phyloP scores from a whole-genome alignment of 2,113 vertebrate genomes.

The Planiliza haematocheilus region DNA sequence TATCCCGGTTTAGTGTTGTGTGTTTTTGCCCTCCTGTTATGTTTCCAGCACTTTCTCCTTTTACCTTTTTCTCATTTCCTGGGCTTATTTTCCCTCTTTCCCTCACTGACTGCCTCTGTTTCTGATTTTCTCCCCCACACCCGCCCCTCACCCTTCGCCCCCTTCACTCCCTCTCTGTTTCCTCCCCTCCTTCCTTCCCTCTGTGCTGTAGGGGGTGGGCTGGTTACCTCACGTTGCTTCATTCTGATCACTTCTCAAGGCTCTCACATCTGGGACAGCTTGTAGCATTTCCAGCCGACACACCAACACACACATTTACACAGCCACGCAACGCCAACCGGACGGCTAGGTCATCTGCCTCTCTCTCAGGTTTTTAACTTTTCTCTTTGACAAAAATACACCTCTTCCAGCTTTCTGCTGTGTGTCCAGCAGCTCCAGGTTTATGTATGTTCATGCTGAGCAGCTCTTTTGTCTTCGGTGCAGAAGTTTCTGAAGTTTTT shows the following conservation, averaged over 20 bases:
- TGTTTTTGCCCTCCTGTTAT: neutral
- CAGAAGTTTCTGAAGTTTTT: conserved; percentile 23
- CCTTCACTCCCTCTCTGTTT: conserved; percentile 43
- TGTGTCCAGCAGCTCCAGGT: conserved; percentile 21
- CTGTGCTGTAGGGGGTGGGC: conserved; percentile 63
- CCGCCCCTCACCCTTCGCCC: conserved; percentile 29
- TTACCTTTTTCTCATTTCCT: conserved; percentile 65
- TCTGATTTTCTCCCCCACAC: conserved; percentile 58
- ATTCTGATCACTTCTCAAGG: conserved; percentile 68
- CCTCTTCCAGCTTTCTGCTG: conserved; percentile 6
- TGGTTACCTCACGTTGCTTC: conserved; percentile 62
- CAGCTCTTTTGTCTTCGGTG: conserved; percentile 54
- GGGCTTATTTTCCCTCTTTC: conserved; percentile 56
- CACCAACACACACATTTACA: conserved; percentile 6
- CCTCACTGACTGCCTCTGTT: conserved; percentile 63
- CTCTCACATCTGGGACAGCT: conserved; percentile 81
- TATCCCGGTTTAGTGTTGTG: conserved; percentile 8
- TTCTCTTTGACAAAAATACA: conserved; percentile 27
- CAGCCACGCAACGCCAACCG: conserved; percentile 28
- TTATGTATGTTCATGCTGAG: conserved; percentile 20
- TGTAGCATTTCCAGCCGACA: conserved; percentile 63
- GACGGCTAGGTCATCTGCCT: conserved; percentile 59
- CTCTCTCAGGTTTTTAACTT: conserved; percentile 66
- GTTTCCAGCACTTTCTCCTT: conserved; percentile 11
- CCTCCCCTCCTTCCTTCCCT: conserved; percentile 43